Conservation (phyloP, 2,797 vertebrate genomes). For the Chrosomus eos region DNA sequence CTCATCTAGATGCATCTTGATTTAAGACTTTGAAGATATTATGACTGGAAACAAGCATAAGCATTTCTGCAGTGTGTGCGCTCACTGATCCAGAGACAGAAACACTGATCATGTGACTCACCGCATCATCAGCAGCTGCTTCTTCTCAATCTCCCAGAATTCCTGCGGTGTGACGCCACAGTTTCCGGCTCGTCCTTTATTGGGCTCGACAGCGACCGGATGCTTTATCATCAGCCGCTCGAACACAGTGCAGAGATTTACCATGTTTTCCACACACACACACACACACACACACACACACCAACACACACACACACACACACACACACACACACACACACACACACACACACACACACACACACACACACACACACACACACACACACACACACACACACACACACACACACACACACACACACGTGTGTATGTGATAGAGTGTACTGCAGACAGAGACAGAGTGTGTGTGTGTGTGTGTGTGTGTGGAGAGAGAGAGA, state of each 20-base stretch:
- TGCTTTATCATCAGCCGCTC: neutral
- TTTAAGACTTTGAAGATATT: too few species aligned
- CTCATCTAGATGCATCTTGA: too few species aligned
- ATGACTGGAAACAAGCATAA: too few species aligned
- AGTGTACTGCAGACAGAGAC: too few species aligned
- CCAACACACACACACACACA: neutral
- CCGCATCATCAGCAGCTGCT: slow-evolving; percentile 80
- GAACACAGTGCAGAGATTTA: neutral
- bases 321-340: neutral
- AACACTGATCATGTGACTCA: slow-evolving; percentile 71
- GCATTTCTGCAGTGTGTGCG: too few species aligned
- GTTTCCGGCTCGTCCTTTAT: slow-evolving; percentile 77
- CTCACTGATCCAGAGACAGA: neutral
- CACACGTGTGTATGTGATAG: too few species aligned
- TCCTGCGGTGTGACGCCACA: slow-evolving; percentile 62
- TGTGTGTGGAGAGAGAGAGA: too few species aligned
- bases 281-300: neutral
- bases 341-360: neutral
- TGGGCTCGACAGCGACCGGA: slow-evolving; percentile 61
- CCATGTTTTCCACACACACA: neutral
- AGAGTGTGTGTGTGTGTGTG: too few species aligned
- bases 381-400: neutral
- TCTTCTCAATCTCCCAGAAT: slow-evolving; percentile 76
- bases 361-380: neutral
- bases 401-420: neutral